A percentile compares a stretch with the other conserved stretches of the same genome.
These are phyloP conservation scores for Chrysogorgia sp. DNA, from an alignment of 92 coral and sea anemone genomes.

Conservation along the genomic window DNA sequence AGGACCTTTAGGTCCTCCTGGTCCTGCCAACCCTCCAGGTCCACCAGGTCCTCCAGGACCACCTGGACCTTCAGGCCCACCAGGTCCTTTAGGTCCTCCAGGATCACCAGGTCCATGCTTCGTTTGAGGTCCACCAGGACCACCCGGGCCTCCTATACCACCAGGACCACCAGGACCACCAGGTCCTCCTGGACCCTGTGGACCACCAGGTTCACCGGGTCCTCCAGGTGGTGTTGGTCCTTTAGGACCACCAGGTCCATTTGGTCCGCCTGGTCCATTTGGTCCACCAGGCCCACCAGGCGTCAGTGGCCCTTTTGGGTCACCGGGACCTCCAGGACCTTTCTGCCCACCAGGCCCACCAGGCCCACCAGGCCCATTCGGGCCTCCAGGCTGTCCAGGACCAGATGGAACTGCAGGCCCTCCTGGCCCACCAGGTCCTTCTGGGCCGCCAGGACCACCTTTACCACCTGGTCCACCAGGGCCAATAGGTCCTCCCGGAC, in stretches of 20 bases:
- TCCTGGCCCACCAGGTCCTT: conserved; percentile 9
- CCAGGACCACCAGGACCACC: conserved; percentile 30
- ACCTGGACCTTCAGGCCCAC: conserved; percentile 65
- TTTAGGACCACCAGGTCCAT: conserved; percentile 74
- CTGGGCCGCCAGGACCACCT: conserved; percentile 50
- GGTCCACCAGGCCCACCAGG: conserved; percentile 61
- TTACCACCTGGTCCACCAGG: conserved; percentile 30
- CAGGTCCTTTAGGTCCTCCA: conserved; percentile 54
- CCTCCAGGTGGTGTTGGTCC: conserved; percentile 70
- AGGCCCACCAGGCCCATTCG: conserved; percentile 69
- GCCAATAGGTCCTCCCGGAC: conserved; percentile 25
- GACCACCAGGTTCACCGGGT: conserved; percentile 61
- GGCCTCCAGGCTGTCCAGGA: conserved; percentile 50
- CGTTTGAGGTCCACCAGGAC: conserved; percentile 30
- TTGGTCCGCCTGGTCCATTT: conserved; percentile 52
- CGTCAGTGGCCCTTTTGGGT: background rate
- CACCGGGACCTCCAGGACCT: conserved; percentile 32
- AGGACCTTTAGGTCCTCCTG: conserved; percentile 55
- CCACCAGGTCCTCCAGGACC: conserved; percentile 57
- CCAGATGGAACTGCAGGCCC: conserved; percentile 45
- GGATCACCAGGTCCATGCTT: conserved; percentile 52
- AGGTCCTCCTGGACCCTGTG: conserved; percentile 41
- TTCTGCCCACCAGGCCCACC: conserved; percentile 46
- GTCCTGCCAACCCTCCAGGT: conserved; percentile 66
- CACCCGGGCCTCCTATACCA: conserved; percentile 15